phyloP scores from a whole-genome alignment of 2,797 vertebrate genomes.

The Phataginus tetradactyla region DNA sequence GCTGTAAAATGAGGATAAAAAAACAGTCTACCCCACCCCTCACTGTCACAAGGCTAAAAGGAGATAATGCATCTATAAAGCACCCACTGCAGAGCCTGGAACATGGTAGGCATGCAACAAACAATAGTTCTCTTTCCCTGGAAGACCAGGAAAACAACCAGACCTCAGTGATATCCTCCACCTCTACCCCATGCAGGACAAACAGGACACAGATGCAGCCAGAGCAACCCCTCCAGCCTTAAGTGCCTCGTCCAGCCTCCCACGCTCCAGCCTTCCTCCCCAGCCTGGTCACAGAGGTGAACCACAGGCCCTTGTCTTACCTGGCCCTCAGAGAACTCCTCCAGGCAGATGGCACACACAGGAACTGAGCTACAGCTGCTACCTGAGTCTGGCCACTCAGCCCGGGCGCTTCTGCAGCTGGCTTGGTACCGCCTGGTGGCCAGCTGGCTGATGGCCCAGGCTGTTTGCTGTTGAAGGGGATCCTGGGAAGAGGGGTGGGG shows the following conservation, averaged over 20 bases:
- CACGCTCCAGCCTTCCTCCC: background rate
- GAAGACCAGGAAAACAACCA: background rate
- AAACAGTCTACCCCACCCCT: background rate
- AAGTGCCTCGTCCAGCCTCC: fast-evolving
- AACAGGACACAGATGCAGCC: background rate
- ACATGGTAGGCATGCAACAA: background rate
- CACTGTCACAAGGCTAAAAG: background rate
- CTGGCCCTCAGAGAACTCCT: conserved; percentile 98
- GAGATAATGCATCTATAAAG: background rate
- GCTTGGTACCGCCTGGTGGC: conserved; percentile 93
- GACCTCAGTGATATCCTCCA: background rate
- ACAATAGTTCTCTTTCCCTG: background rate
- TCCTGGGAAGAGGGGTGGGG: conserved; percentile 86
- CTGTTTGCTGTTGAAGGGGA: conserved; percentile 94
- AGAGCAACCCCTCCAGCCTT: background rate
- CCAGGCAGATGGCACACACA: conserved; percentile 96
- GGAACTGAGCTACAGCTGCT: conserved; percentile 96
- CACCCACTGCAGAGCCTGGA: background rate
- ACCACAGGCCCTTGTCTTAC: conserved; percentile 82
- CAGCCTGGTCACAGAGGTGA: background rate
- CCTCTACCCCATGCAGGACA: background rate
- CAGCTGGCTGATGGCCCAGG: conserved; percentile 93
- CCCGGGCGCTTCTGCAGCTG: conserved; percentile 84
- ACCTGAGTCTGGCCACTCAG: conserved; percentile 88
- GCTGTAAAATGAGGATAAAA: conserved; percentile 47